These are phyloP conservation scores for Agrotis segetum DNA, from an alignment of 2,888 invertebrate species.

Conservation along the genomic window DNA sequence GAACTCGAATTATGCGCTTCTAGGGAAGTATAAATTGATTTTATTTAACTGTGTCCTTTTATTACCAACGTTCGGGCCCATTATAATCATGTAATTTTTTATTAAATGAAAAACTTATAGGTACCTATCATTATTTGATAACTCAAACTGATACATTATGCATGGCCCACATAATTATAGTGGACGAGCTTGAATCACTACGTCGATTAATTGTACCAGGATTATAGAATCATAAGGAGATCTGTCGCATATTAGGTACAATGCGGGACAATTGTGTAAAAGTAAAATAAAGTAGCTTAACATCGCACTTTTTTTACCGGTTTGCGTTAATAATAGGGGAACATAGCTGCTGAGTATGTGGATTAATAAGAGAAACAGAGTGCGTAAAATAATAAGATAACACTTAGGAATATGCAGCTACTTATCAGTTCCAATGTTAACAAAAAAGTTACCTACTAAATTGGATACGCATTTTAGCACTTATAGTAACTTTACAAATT, in stretches of 20 bases:
- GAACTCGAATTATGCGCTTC: too few species aligned
- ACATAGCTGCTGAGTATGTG: background rate
- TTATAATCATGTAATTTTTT: too few species aligned
- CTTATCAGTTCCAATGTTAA: background rate
- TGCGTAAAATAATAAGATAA: background rate
- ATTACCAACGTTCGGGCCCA: too few species aligned
- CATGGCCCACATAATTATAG: too few species aligned
- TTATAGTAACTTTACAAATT: too few species aligned
- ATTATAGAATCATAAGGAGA: background rate
- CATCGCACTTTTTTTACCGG: constrained; percentile 2
- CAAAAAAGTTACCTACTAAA: background rate
- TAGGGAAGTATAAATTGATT: too few species aligned
- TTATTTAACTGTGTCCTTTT: too few species aligned
- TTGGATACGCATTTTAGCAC: background rate
- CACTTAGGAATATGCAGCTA: background rate
- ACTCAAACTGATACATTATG: too few species aligned
- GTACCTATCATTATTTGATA: too few species aligned
- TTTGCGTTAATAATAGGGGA: constrained; percentile 18
- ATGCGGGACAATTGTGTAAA: constrained; percentile 38
- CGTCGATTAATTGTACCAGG: background rate
- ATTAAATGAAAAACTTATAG: background rate
- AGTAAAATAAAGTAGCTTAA: constrained; percentile 1
- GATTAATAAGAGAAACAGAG: constrained; percentile 3
- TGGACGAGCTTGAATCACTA: background rate
- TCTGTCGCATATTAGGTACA: background rate